Evolutionary conservation across 2,797 vertebrate species (phyloP), one percentile per base, ranked within the genome.

Genomic region (Cyprinella venusta): DNA sequence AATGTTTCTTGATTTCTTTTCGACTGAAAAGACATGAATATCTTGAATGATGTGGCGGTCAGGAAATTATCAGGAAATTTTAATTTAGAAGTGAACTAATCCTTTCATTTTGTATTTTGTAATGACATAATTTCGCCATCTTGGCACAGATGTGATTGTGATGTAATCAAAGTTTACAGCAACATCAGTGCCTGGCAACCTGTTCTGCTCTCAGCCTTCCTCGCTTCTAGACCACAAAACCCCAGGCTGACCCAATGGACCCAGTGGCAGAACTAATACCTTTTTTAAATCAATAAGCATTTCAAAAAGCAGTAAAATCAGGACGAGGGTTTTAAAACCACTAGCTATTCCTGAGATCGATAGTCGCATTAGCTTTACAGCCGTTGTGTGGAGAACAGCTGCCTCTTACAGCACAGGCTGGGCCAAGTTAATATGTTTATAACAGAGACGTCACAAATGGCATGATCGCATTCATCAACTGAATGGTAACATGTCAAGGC

Each of bases 121-220:
- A 74, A 80, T 75, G 26, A 48, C 40, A 54, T 48, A 4, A 42
- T 9, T 59, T 42, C 24, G 21, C 6, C 48, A 54, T 26, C 74
- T 64, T 77, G 59, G 74, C 56, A 40, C 50, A n/a, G 52, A 69
- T 33, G 18, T 50, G 83, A 70, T 75, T 72, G 64, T 65, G 59
- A 59, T 70, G 74, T 67, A 67, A 10, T 38, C 74, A 38, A 64
- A 33, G 82, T 79, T 82, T 74, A 40, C 68, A 82, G 45, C 30
- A 81, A 67, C 40, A 77, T 68, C 26, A 30, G 61, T 72, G 21
- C 76, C 82, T 65, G 13, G 54, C 61, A 59, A 56, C 69, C 64
- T 40, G 64, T 78, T 63, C 26, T 71, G 59, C 69, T 42, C 36
- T 45, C 61, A 8, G 59, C 10, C 52, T 67, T 21, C 38, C 7